A percentile compares a stretch with the other conserved stretches of the same genome.
Evolutionary conservation across 30 jellyfish, hydroid and myxozoan genomes (phyloP).

Genomic region (Pelagia noctiluca): DNA sequence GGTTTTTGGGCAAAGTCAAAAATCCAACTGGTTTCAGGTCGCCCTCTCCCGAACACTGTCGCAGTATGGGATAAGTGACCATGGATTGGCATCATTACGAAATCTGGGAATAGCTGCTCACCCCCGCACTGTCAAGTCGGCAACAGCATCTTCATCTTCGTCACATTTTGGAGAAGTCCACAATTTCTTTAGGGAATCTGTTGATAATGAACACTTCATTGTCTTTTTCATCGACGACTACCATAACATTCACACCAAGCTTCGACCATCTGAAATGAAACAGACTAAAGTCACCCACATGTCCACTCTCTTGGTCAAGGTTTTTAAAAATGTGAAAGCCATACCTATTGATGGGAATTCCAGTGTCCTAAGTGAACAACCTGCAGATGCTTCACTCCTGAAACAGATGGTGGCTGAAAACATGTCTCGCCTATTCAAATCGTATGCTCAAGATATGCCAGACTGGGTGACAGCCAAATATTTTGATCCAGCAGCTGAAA

Average conservation of each 20-base stretch:
- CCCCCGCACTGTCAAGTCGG: too few relatives aligned
- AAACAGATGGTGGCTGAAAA: background rate
- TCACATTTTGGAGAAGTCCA: too few relatives aligned
- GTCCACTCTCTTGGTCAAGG: background rate
- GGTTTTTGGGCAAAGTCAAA: background rate
- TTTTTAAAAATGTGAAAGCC: background rate
- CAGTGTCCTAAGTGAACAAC: constrained; percentile 11
- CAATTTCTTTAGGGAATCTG: too few relatives aligned
- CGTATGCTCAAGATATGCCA: constrained; percentile 52
- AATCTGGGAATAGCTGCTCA: background rate
- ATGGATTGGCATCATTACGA: background rate
- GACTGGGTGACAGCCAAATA: constrained; percentile 31
- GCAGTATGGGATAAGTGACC: background rate
- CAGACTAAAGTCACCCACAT: too few relatives aligned
- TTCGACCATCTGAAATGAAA: too few relatives aligned
- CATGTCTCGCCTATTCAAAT: constrained; percentile 4
- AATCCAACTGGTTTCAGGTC: background rate
- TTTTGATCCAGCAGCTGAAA: constrained; percentile 39
- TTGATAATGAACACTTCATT: too few relatives aligned
- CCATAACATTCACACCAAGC: too few relatives aligned
- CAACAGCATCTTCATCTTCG: too few relatives aligned
- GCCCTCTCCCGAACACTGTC: background rate
- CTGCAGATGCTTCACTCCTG: constrained; percentile 18
- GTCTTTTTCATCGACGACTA: too few relatives aligned
- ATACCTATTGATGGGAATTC: constrained; percentile 10